Evolutionary conservation across 1,140 invertebrate species (phyloP).

Genomic region (Capitella teleta): DNA sequence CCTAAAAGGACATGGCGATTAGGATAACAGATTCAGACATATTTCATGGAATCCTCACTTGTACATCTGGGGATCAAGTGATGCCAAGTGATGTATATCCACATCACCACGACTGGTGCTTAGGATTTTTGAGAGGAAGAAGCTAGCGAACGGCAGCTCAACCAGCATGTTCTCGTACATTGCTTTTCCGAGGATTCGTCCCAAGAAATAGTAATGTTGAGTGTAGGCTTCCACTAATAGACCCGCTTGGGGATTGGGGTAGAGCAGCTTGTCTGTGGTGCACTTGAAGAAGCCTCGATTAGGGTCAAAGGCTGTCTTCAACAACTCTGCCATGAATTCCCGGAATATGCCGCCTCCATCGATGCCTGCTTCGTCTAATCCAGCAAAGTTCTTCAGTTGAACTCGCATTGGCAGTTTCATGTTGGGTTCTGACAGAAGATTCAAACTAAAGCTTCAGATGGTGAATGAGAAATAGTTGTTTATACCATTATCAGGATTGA

Average conservation of each 20-base stretch:
- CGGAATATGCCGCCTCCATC: conserved; percentile 84
- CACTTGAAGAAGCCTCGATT: conserved; percentile 87
- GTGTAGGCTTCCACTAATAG: conserved; percentile 70
- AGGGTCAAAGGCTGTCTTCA: conserved; percentile 93
- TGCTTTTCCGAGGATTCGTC: conserved; percentile 87
- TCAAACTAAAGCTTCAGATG: not conserved
- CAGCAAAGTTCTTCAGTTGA: conserved; percentile 77
- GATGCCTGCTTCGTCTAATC: conserved; percentile 82
- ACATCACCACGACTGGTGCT: conserved; percentile 61
- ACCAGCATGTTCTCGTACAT: conserved; percentile 90
- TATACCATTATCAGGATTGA: conserved; percentile 72
- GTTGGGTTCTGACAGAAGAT: conserved; percentile 60
- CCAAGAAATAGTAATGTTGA: conserved; percentile 91
- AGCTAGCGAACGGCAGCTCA: conserved; percentile 66
- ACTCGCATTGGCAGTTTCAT: conserved; percentile 73
- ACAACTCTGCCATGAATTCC: conserved; percentile 54
- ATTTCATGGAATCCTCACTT: too few relatives aligned
- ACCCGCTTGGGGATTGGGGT: conserved; percentile 86
- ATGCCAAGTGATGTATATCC: conserved; percentile 85
- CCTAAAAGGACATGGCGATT: conserved; percentile 40
- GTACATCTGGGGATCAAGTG: conserved; percentile 83
- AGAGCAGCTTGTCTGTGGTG: conserved; percentile 83
- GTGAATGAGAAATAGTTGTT: not conserved
- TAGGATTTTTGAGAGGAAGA: conserved; percentile 66
- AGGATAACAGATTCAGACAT: too few relatives aligned